These are phyloP conservation scores for Vimba vimba DNA, from an alignment of 2,113 vertebrate species.

Conservation along the genomic window DNA sequence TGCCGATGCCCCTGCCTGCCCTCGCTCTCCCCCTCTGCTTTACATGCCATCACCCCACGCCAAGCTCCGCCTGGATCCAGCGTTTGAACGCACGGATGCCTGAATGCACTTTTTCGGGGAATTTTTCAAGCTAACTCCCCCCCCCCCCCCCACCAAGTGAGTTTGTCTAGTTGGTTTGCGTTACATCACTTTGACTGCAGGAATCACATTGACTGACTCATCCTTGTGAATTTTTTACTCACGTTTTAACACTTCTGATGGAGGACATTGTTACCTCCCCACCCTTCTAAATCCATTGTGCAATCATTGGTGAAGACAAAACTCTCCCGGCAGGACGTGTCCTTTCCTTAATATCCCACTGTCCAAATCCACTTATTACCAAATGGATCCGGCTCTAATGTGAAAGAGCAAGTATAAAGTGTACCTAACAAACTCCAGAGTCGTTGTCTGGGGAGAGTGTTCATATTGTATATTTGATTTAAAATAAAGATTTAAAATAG, in stretches of 20 bases:
- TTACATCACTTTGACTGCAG: conserved; percentile 37
- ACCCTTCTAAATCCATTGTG: neutral
- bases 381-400: conserved; percentile 25
- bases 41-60: conserved; percentile 25
- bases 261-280: conserved; percentile 22
- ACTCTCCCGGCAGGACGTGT: conserved; percentile 19
- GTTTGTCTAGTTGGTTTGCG: conserved; percentile 37
- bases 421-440: conserved; percentile 42
- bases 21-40: neutral
- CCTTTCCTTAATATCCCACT: neutral
- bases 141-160: conserved; percentile 8
- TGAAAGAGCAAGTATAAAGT: conserved; percentile 36
- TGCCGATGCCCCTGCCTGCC: conserved; percentile 50
- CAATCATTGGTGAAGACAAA: conserved; percentile 34
- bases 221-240: neutral
- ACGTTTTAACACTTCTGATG: conserved; percentile 37
- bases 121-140: conserved; percentile 3
- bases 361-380: conserved; percentile 21
- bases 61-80: conserved; percentile 38
- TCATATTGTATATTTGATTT: conserved; percentile 65
- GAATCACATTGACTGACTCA: conserved; percentile 10
- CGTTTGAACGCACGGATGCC: conserved; percentile 36
- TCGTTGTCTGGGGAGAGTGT: conserved; percentile 63
- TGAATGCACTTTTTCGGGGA: conserved; percentile 45
- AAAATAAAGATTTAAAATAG: conserved; percentile 36